Evolutionary conservation across 1,140 invertebrate genomes (phyloP).

Genomic region (Mamestra configurata): DNA sequence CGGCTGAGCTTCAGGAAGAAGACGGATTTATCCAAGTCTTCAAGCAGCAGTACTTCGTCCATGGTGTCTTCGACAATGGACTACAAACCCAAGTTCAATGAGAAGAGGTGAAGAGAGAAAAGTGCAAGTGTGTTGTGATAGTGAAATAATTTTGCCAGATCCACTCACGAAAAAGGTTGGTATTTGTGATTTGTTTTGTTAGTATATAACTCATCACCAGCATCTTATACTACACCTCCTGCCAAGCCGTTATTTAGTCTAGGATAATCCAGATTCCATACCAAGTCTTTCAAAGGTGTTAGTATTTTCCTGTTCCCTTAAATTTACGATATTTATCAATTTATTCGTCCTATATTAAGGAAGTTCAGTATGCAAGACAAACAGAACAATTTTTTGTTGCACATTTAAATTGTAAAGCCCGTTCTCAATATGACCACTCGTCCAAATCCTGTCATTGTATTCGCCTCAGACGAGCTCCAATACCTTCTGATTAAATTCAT

Average conservation of each 20-base stretch:
- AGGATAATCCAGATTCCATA: neutral
- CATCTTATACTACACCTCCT: neutral
- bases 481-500: neutral
- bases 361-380: neutral
- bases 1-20: slow-evolving; percentile 80
- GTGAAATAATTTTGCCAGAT: slow-evolving; percentile 61
- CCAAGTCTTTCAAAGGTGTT: too few species aligned
- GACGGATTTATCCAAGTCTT: slow-evolving; percentile 64
- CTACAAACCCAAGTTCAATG: slow-evolving; percentile 64
- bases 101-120: slow-evolving; percentile 76
- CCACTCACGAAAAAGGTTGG: slow-evolving; percentile 48
- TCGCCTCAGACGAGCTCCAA: neutral
- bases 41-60: slow-evolving; percentile 67
- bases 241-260: neutral
- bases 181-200: slow-evolving; percentile 39
- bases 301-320: too few species aligned
- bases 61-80: slow-evolving; percentile 65
- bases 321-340: too few species aligned
- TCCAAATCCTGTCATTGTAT: neutral
- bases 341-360: too few species aligned
- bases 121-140: slow-evolving; percentile 68
- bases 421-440: neutral
- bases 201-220: neutral
- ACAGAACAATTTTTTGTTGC: neutral
- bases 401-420: neutral